Percentiles rank a stretch among this genome's conserved stretches.
Conservation (phyloP, 2,888 invertebrate species). For the Rhagonycha lutea region DNA sequence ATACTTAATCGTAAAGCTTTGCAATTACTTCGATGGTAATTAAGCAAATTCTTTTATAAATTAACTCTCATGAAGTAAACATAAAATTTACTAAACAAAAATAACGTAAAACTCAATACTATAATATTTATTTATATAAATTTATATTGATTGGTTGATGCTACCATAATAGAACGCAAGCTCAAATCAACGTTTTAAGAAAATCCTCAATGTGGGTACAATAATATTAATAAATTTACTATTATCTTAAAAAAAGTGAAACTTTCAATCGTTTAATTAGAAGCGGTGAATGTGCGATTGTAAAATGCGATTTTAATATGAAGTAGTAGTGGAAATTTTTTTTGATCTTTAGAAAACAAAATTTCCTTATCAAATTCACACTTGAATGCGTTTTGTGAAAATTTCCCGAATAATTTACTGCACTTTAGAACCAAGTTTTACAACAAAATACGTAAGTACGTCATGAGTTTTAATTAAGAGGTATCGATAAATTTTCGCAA, state of each 20-base stretch:
- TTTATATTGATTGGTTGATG: conserved; percentile 8
- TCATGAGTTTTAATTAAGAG: neutral
- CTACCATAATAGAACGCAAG: conserved; percentile 8
- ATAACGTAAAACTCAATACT: neutral
- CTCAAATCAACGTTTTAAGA: neutral
- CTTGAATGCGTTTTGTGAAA: neutral
- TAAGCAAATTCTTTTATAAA: neutral
- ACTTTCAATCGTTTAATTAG: no score
- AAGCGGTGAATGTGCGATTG: neutral
- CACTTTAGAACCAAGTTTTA: neutral
- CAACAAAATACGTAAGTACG: neutral
- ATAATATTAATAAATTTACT: neutral
- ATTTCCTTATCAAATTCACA: neutral
- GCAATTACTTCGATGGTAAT: neutral
- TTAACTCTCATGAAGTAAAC: neutral
- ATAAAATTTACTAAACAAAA: neutral
- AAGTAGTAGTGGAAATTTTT: neutral
- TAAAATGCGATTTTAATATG: neutral
- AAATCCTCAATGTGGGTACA: neutral
- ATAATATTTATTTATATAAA: neutral
- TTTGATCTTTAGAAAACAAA: neutral
- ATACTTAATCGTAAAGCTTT: neutral
- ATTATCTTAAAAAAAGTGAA: neutral
- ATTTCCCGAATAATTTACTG: neutral
- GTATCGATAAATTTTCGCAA: neutral